Conservation (phyloP, 2,113 vertebrate genomes). For the Sorex fumeus region DNA sequence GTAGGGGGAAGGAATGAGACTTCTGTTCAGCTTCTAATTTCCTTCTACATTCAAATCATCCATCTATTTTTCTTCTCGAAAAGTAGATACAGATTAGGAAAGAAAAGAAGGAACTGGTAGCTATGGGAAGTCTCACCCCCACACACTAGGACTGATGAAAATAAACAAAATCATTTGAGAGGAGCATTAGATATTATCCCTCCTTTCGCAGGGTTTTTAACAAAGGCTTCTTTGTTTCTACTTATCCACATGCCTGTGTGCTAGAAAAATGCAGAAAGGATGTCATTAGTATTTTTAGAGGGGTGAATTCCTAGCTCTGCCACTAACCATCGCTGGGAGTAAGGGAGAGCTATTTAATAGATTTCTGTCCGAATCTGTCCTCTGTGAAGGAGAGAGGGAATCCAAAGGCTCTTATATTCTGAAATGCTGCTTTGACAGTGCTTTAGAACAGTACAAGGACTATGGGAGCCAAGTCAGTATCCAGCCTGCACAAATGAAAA, state of each 20-base stretch:
- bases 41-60: not conserved
- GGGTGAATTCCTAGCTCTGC: not conserved
- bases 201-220: not conserved
- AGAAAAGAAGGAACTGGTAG: not conserved
- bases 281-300: not conserved
- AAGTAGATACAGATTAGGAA: not conserved
- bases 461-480: not conserved
- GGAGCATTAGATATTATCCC: not conserved
- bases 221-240: not conserved
- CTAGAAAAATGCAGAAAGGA: not conserved
- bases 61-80: not conserved
- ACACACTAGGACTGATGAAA: not conserved
- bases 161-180: not conserved
- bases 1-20: not conserved
- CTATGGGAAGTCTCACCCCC: not conserved
- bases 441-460: conserved; percentile 13
- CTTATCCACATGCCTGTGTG: not conserved
- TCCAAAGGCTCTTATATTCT: not conserved
- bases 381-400: not conserved
- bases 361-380: not conserved
- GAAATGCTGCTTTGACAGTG: not conserved
- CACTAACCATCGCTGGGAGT: not conserved
- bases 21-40: conserved; percentile 8
- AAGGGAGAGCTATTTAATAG: not conserved
- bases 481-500: not conserved